Evolutionary conservation across 2,113 vertebrate species (phyloP).

Genomic region (Xenopus laevis): DNA sequence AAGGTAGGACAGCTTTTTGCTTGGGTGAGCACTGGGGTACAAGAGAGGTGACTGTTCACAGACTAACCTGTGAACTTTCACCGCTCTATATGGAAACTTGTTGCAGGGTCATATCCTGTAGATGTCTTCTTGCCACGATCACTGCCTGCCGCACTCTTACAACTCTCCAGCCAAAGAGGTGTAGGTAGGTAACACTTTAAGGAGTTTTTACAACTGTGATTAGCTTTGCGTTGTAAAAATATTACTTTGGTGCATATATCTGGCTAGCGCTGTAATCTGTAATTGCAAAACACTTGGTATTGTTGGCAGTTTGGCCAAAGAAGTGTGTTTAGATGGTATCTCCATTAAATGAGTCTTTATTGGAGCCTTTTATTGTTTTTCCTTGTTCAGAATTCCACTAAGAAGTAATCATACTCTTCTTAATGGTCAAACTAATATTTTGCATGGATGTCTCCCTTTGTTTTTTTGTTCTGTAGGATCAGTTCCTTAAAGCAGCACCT

Average conservation of each 20-base stretch:
- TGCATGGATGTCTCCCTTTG: constrained; percentile 56
- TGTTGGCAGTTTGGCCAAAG: too few species aligned
- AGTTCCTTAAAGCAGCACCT: constrained; percentile 92
- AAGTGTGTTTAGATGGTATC: too few species aligned
- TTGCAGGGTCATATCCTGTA: constrained; percentile 94
- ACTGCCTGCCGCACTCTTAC: constrained; percentile 85
- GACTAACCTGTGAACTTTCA: constrained; percentile 93
- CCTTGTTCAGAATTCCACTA: too few species aligned
- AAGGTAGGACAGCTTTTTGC: constrained; percentile 43
- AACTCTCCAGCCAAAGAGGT: constrained; percentile 84
- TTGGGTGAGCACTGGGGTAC: constrained; percentile 73
- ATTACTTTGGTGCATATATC: neutral
- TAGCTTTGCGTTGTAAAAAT: constrained; percentile 22
- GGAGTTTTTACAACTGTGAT: constrained; percentile 63
- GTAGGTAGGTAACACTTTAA: constrained; percentile 89
- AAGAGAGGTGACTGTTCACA: constrained; percentile 90
- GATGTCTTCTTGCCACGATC: constrained; percentile 90
- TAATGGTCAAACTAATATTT: constrained; percentile 54
- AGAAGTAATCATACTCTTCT: too few species aligned
- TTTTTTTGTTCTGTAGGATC: constrained; percentile 82
- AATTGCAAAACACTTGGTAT: too few species aligned
- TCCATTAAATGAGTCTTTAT: too few species aligned
- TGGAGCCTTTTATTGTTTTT: too few species aligned
- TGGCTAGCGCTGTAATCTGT: too few species aligned
- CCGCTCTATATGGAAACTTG: constrained; percentile 93